Evolutionary conservation across 1,140 invertebrate species (phyloP), one percentile per base, ranked within the genome.

Genomic region (Stegodyphus dumicola): DNA sequence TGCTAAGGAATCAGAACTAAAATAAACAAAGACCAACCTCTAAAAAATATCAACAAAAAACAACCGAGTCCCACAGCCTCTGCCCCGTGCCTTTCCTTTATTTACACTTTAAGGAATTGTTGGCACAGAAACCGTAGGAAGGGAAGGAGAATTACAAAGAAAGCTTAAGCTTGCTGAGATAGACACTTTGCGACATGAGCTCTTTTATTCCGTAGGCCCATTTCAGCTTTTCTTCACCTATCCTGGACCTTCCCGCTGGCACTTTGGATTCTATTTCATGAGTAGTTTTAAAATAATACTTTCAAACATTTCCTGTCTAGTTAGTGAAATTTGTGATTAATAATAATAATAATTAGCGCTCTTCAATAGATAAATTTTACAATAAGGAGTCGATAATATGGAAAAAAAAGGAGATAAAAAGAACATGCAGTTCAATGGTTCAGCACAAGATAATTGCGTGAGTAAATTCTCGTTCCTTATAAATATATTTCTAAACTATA

Each of bases 51-150:
- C 56, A 77, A 77, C 76, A 77, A 77, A 67, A 77, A 66, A 54
- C 48, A 49, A 7, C 15, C 11, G 13, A 17, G 7, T 2, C 66
- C 66, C 33, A 33, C 33, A 33, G 33, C 66, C 18, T 69, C 49
- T 18, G 53, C 67, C 67, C 77, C 77, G 17, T 48, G 11, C 33
- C 56, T 75, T 75, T 65, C 71, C 79, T 83, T 83, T 75, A 65
- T 83, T 83, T 83, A 66, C 79, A 83, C 70, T 74, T 83, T 74
- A 83, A 74, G 79, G 54, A 74, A 83, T 83, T 64, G 79, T 83
- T 83, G 79, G 79, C 79, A 83, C 70, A 53, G 69, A 52, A 64
- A 33, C 78, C 33, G 10, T 11, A 33, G 49, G 51, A 48, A 18
- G 33, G 64, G 67, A 18, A 49, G 60, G 60, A 75, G 49, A 65